A percentile compares a stretch with the other conserved stretches of the same genome.
Conservation (phyloP, 1,140 invertebrate genomes). For the Ceratosolen solmsi region DNA sequence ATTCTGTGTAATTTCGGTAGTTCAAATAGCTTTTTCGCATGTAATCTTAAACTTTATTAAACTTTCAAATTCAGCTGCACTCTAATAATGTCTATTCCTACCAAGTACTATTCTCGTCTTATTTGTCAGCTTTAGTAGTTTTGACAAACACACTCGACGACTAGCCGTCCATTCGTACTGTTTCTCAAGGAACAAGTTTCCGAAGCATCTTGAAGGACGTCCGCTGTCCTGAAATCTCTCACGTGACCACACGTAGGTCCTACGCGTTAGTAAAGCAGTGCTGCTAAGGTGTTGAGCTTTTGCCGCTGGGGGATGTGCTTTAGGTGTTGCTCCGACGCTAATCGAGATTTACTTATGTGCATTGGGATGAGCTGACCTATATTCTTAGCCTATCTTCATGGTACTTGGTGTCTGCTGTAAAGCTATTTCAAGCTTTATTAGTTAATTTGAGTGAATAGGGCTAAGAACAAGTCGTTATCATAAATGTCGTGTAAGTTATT, state of each 20-base stretch:
- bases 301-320: neutral
- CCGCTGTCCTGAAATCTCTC: neutral
- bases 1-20: neutral
- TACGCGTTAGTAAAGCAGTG: neutral
- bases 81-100: neutral
- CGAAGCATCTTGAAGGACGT: neutral
- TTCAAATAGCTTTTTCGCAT: neutral
- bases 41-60: neutral
- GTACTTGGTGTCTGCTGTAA: neutral
- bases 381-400: neutral
- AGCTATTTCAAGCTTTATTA: neutral
- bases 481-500: neutral
- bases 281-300: neutral
- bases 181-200: neutral
- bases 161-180: neutral
- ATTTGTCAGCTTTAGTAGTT: neutral
- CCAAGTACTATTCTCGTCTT: neutral
- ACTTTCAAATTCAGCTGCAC: neutral
- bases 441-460: neutral
- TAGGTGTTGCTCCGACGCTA: neutral
- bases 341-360: slow-evolving; percentile 24
- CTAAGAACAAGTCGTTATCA: neutral
- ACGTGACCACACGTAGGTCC: neutral
- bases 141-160: neutral
- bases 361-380: slow-evolving; percentile 21